A percentile compares a stretch with the other conserved stretches of the same genome.
Evolutionary conservation across 2,113 vertebrate genomes (phyloP).

Genomic region (Anguilla rostrata): DNA sequence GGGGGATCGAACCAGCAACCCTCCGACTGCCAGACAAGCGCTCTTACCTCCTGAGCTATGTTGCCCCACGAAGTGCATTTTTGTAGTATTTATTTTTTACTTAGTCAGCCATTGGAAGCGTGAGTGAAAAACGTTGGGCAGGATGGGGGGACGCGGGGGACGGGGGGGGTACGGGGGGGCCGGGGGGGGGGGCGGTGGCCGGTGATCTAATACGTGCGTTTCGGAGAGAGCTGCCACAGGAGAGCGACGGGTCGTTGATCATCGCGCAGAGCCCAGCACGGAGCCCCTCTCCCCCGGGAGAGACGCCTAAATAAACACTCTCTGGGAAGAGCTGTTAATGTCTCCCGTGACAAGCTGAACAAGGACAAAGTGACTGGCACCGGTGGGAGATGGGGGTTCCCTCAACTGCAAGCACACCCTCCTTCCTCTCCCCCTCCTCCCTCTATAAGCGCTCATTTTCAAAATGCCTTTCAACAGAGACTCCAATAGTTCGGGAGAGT

Average conservation of each 20-base stretch:
- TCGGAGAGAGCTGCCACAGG: constrained; percentile 30
- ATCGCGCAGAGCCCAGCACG: constrained; percentile 25
- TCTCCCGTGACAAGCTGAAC: constrained; percentile 20
- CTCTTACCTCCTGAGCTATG: too few relatives aligned
- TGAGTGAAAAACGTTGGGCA: constrained; percentile 28
- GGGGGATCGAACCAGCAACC: too few relatives aligned
- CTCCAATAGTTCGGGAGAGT: too few relatives aligned
- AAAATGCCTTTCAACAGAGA: too few relatives aligned
- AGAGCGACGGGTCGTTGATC: constrained; percentile 44
- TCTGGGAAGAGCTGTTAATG: constrained; percentile 35
- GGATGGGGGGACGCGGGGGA: too few relatives aligned
- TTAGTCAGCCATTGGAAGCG: constrained; percentile 24
- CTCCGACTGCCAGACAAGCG: too few relatives aligned
- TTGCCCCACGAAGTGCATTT: too few relatives aligned
- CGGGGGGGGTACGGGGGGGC: not conserved
- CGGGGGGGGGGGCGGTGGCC: not conserved
- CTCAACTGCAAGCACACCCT: too few relatives aligned
- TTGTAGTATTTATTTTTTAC: constrained; percentile 1
- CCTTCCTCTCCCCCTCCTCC: too few relatives aligned
- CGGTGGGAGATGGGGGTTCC: constrained; percentile 19
- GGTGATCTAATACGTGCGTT: constrained; percentile 33
- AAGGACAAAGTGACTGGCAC: constrained; percentile 28
- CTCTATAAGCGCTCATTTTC: not conserved
- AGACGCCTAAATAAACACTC: constrained; percentile 39
- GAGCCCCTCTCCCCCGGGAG: constrained; percentile 19